Conservation (phyloP, 2,888 invertebrate genomes). For the Buathra laborator region DNA sequence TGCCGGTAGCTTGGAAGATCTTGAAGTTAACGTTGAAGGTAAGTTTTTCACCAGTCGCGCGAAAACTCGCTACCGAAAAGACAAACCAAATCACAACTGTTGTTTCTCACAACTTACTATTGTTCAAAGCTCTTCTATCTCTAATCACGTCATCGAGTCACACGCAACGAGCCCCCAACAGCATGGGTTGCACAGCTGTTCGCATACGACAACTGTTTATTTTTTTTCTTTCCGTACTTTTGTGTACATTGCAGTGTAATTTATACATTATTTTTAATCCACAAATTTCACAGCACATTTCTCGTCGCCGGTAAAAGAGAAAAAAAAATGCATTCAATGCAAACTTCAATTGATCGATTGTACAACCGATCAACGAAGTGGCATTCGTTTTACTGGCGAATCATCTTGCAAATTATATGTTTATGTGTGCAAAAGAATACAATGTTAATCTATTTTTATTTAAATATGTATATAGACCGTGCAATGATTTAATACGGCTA, state of each 20-base stretch:
- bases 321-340: conserved; percentile 30
- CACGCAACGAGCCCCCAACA: conserved; percentile 35
- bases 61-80: conserved; percentile 17
- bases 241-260: conserved; percentile 36
- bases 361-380: neutral
- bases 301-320: neutral
- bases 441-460: conserved; percentile 45
- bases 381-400: neutral
- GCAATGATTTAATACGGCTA: neutral
- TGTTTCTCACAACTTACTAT: conserved; percentile 22
- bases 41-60: conserved; percentile 80
- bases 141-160: conserved; percentile 48
- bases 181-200: conserved; percentile 55
- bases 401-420: conserved; percentile 51
- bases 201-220: conserved; percentile 18
- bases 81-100: conserved; percentile 1
- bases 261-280: conserved; percentile 32
- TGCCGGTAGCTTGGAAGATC: conserved; percentile 95
- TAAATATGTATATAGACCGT: conserved; percentile 1
- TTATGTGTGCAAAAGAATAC: conserved; percentile 54
- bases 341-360: neutral
- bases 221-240: conserved; percentile 41
- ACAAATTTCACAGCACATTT: conserved; percentile 56
- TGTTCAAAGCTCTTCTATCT: conserved; percentile 20
- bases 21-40: conserved; percentile 99